Conservation (phyloP, 1,140 invertebrate genomes). For the Drosophila lini region DNA sequence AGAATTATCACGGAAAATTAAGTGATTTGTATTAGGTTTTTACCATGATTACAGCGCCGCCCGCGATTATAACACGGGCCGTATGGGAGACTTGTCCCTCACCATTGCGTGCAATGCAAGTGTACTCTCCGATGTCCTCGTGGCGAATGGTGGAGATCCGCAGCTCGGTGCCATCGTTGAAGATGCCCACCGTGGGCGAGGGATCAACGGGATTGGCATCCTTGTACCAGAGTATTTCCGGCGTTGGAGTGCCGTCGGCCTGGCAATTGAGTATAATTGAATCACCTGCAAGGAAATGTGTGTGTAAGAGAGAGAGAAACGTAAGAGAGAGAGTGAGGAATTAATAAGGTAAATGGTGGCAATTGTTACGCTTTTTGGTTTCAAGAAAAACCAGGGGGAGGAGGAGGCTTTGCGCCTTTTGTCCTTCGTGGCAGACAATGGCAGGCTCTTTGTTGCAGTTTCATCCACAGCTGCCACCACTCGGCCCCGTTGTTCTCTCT, state of each 20-base stretch:
- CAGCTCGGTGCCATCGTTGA: slow-evolving; percentile 96
- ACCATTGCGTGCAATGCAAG: slow-evolving; percentile 96
- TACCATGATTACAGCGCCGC: slow-evolving; percentile 91
- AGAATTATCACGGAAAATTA: slow-evolving; percentile 52
- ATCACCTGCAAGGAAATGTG: slow-evolving; percentile 88
- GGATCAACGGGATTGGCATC: slow-evolving; percentile 95
- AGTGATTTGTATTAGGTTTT: slow-evolving; percentile 80
- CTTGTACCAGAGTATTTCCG: slow-evolving; percentile 96
- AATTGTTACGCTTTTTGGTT: slow-evolving; percentile 67
- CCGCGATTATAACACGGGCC: slow-evolving; percentile 97
- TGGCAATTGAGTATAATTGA: slow-evolving; percentile 97
- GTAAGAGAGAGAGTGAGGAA: slow-evolving; percentile 45
- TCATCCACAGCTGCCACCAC: slow-evolving; percentile 3
- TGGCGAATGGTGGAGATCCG: slow-evolving; percentile 95
- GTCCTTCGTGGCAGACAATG: slow-evolving; percentile 61
- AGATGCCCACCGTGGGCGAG: slow-evolving; percentile 92
- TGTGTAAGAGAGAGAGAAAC: neutral
- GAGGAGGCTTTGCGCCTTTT: slow-evolving; percentile 1
- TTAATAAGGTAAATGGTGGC: slow-evolving; percentile 72
- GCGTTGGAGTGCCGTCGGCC: slow-evolving; percentile 95
- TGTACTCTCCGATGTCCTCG: slow-evolving; percentile 97
- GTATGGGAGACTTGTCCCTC: slow-evolving; percentile 97
- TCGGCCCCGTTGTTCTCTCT: slow-evolving; percentile 33
- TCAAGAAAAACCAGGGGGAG: slow-evolving; percentile 4
- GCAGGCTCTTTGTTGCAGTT: slow-evolving; percentile 57